phyloP scores from a whole-genome alignment of 2,797 vertebrate genomes.

The Gymnothorax javanicus region DNA sequence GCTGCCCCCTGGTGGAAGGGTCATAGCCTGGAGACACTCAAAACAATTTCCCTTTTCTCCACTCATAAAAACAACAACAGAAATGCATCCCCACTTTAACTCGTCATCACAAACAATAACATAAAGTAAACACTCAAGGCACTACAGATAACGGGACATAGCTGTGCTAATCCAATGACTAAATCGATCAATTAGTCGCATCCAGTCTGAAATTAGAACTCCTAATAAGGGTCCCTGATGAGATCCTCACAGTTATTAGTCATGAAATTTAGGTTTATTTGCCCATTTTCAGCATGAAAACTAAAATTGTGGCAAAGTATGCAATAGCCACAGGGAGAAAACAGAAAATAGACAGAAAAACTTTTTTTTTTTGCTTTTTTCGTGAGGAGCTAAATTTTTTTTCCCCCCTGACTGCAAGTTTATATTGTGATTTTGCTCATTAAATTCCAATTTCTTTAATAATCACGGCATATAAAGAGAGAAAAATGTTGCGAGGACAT shows the following conservation, averaged over 20 bases:
- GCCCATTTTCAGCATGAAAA: constrained; percentile 61
- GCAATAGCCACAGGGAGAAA: constrained; percentile 59
- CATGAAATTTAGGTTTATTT: constrained; percentile 63
- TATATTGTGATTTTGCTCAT: constrained; percentile 50
- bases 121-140: neutral
- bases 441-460: constrained; percentile 43
- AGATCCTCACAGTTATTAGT: constrained; percentile 57
- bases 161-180: constrained; percentile 46
- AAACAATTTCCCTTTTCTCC: constrained; percentile 67
- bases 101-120: constrained; percentile 42
- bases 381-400: constrained; percentile 46
- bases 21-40: constrained; percentile 73
- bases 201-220: constrained; percentile 44
- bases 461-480: constrained; percentile 35
- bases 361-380: constrained; percentile 39
- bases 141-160: neutral
- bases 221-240: constrained; percentile 47
- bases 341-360: constrained; percentile 50
- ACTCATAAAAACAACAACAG: constrained; percentile 74
- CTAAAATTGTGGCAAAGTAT: constrained; percentile 50
- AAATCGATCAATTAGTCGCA: constrained; percentile 54
- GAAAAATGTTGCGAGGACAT: neutral
- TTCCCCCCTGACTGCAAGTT: constrained; percentile 51
- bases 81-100: constrained; percentile 65
- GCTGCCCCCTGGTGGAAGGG: constrained; percentile 69